phyloP scores from a whole-genome alignment of 2,888 invertebrate species.

The Aphodius sticticus region DNA sequence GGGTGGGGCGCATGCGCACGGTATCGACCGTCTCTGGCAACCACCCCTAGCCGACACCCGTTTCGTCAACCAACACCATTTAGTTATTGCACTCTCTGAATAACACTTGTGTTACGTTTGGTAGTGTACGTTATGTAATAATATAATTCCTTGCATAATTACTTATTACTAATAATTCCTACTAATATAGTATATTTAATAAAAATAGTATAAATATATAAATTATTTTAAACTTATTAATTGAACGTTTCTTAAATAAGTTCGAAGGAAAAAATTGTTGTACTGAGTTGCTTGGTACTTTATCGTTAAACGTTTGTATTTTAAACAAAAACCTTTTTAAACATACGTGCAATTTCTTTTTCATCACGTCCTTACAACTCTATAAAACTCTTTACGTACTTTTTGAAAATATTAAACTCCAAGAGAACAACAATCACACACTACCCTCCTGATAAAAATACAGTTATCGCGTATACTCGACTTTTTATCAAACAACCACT shows the following conservation, averaged over 20 bases:
- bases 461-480: neutral
- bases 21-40: conserved; percentile 60
- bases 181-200: conserved; percentile 61
- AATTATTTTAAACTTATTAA: conserved; percentile 56
- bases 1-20: conserved; percentile 56
- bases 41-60: conserved; percentile 64
- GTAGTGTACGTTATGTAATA: conserved; percentile 66
- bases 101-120: conserved; percentile 71
- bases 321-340: conserved; percentile 25
- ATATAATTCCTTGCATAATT: conserved; percentile 64
- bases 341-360: conserved; percentile 33
- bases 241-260: conserved; percentile 57
- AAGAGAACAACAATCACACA: neutral
- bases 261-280: conserved; percentile 50
- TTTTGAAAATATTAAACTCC: conserved; percentile 7
- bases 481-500: neutral
- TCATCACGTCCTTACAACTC: conserved; percentile 6
- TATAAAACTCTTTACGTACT: neutral
- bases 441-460: neutral
- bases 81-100: conserved; percentile 70
- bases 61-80: conserved; percentile 64
- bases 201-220: conserved; percentile 60
- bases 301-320: conserved; percentile 8
- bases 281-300: conserved; percentile 59
- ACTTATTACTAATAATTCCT: conserved; percentile 62